phyloP scores from a whole-genome alignment of 2,797 vertebrate species.

The Thaleichthys pacificus region DNA sequence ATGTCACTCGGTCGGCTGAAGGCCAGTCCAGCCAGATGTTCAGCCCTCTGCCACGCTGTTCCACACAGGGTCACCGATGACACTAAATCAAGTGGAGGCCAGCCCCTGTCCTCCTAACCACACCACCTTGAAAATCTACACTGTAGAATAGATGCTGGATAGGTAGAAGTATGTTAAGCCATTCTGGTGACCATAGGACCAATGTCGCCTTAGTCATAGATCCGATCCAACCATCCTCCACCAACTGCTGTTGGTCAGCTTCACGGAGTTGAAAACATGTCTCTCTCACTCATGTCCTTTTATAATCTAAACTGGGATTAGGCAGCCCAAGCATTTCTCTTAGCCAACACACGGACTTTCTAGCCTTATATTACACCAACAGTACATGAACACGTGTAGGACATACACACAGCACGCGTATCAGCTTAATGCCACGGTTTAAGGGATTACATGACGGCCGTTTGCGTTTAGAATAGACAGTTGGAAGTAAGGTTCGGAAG shows the following conservation, averaged over 20 bases:
- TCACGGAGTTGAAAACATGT: background rate
- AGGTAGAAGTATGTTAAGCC: too few species aligned
- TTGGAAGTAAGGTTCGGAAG: background rate
- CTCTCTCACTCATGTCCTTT: background rate
- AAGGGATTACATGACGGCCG: conserved; percentile 53
- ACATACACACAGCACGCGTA: conserved; percentile 27
- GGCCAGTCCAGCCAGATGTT: background rate
- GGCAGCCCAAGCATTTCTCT: background rate
- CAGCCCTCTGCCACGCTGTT: background rate
- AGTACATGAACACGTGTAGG: conserved; percentile 29
- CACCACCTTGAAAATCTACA: background rate
- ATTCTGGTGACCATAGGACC: too few species aligned
- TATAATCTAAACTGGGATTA: conserved; percentile 1
- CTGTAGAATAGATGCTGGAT: too few species aligned
- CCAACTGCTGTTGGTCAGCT: background rate
- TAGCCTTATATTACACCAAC: conserved; percentile 9
- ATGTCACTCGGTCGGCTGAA: background rate
- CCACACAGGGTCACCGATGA: conserved; percentile 14
- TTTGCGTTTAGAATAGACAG: conserved; percentile 22
- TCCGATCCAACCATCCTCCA: too few species aligned
- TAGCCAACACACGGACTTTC: background rate
- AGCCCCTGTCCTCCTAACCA: conserved; percentile 11
- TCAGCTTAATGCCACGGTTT: conserved; percentile 40
- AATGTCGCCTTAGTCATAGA: too few species aligned
- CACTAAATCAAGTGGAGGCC: conserved; percentile 14